Conservation (phyloP, 2,797 vertebrate species). For the Sorex maritimensis region DNA sequence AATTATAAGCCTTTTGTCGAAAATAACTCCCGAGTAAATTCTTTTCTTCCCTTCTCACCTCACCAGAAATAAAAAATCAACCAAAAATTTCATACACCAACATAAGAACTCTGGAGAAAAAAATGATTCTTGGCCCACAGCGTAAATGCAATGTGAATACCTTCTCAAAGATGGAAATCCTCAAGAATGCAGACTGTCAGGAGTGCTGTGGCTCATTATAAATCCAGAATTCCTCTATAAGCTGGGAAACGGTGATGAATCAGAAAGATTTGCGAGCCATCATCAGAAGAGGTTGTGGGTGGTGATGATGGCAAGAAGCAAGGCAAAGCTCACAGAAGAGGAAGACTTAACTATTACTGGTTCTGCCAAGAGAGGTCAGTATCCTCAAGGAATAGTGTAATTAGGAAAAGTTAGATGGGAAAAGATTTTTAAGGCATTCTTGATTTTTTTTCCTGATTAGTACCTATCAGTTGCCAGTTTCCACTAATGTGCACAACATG, state of each 20-base stretch:
- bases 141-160: not conserved
- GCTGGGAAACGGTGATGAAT: not conserved
- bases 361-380: not conserved
- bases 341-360: not conserved
- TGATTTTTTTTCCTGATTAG: not conserved
- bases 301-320: not conserved
- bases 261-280: constrained; percentile 7
- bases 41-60: not conserved
- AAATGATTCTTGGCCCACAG: not conserved
- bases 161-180: not conserved
- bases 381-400: not conserved
- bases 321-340: not conserved
- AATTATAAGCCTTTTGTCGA: constrained; percentile 6
- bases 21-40: not conserved
- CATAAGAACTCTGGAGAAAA: not conserved
- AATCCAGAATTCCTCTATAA: constrained; percentile 6
- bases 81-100: not conserved
- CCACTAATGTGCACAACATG: not conserved
- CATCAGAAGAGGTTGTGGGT: not conserved
- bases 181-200: not conserved
- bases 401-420: not conserved
- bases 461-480: not conserved
- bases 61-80: not conserved
- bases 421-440: constrained; percentile 28
- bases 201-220: not conserved